Evolutionary conservation across 2,888 invertebrate genomes (phyloP), one percentile per base, ranked within the genome.

Genomic region (Resseliella maxima): DNA sequence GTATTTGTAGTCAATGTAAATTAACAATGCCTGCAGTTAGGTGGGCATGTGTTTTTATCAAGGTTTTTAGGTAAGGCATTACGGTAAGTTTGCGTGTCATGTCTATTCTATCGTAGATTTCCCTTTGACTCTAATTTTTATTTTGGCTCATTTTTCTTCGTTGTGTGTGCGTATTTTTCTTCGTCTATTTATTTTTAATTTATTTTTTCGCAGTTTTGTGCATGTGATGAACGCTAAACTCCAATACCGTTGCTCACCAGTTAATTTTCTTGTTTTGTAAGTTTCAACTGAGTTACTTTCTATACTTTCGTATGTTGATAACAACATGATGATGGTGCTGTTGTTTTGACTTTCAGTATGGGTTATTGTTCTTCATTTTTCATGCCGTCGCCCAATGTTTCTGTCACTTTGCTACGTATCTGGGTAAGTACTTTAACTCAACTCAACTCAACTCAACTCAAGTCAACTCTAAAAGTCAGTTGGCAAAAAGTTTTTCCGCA

Each of bases 311-410:
- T 38, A 27, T 24, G 38, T 38, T 83, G 38, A 83, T 38, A 38
- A 8, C 64, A 64, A 6, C 41, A 18, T 21, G 59, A 10, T 24
- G 35, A 12, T 31, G 72, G 6, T 72, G 72, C 15, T 72, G 35
- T 31, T 72, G 35, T 72, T 72, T 72, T 72, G 72, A 35, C 72
- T 72, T 72, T 72, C 27, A 35, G 31, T 72, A 38, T 38, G 24
- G n/a, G 83, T 83, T 83, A 38, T 36, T 83, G 83, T 83, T 83
- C 38, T 83, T 83, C 83, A 83, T 83, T 72, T 72, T 72, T 83
- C 38, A 83, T 83, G 83, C 83, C 83, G 83, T 83, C 83, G 83
- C 41, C 38, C 41, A 83, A 38, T 83, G 83, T 38, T 38, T 83
- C 83, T 83, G 83, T 83, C 83, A 83, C 38, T 83, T 83, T 6